Evolutionary conservation across 2,797 vertebrate species (phyloP), one percentile per base, ranked within the genome.

Genomic region (Pipistrellus pipistrellus): DNA sequence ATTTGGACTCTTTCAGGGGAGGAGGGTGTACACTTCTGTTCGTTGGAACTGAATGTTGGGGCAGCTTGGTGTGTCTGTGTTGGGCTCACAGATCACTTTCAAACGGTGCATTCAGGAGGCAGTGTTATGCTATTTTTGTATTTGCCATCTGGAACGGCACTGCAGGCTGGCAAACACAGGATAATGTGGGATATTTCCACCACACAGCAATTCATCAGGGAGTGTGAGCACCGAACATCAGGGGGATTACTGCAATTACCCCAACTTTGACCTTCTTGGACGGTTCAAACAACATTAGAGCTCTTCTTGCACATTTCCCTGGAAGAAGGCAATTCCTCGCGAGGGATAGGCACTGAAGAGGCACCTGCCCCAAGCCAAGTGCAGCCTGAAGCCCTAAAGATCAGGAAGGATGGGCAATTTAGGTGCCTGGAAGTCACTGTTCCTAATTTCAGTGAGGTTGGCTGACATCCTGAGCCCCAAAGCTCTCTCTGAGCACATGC

Each of bases 71-170:
- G 94, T 88, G 89, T 95, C 94, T 93, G 92, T 66, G 80, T 77
- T 57, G 1, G 94, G 95, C 96, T 97, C 94, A 89, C n/a, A 96
- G 95, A 97, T 87, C 78, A 51, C 51, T 97, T 96, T 96, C 73
- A 73, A 32, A 96, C 94, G 25, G 94, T 85, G 90, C 95, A 84
- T 96, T 97, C 78, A 88, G 97, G 95, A 97, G 96, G 96, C 96
- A 62, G 77, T 96, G 97, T 96, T 35, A 11, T 88, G 97, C 96
- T 98, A 90, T 98, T 98, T 98, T 97, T 97, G 86, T 95, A 91
- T 97, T 98, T 97, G 96, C 98, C 98, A 97, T 98, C 98, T 98
- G 98, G 97, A 95, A 97, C 97, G 97, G 98, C 96, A 97, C 77
- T 95, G 97, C 96, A 96, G 95, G 96, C 97, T 98, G 98, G 97